Evolutionary conservation across 1,140 invertebrate genomes (phyloP), one percentile per base, ranked within the genome.

Genomic region (Psilanteris sp.): DNA sequence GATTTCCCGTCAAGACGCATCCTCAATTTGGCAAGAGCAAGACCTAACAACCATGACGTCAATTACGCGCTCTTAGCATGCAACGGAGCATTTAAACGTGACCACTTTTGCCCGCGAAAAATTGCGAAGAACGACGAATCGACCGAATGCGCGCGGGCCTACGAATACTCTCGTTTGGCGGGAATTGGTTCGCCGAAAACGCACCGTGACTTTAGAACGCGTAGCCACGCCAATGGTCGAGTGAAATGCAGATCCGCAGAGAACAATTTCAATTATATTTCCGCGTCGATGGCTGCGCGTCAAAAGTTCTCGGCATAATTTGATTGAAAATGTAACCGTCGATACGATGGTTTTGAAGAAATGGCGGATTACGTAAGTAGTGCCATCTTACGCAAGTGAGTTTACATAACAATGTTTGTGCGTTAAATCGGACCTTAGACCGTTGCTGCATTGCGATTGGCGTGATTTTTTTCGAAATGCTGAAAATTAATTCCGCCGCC

Each of bases 11-110:
- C 26, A 57, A 73, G 70, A 39, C 20, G 70, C 70, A 66, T 73
- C 70, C 70, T 73, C 57, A 57, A 59, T 73, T 59, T 55, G 48
- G 68, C 68, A 72, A 72, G 22, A 55, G 43, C 43, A 9, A 66
- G 50, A 57, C 18, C 55, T 50, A 59, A 59, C 57, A 73, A 64
- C 39, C 59, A 64, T 64, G 59, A 73, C 64, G 59, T 43, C 68
- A 73, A 73, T 73, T 73, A 73, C 18, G 26, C 32, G 50, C 59
- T 39, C 44, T 66, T 66, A 61, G 22, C 70, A 61, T 54, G 61
- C 61, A 73, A 66, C 59, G 46, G 61, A 52, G 59, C 61, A 59
- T 59, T 73, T 52, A 66, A 73, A 52, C 36, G 52, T 34, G 41
- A 9, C 16, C 50, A 54, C 46, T 52, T 62, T 62, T 62, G 22